Percentiles rank a stretch among this genome's conserved stretches.
These are phyloP conservation scores for Orius insidiosus DNA, from an alignment of 1,140 invertebrate genomes.

Conservation along the genomic window DNA sequence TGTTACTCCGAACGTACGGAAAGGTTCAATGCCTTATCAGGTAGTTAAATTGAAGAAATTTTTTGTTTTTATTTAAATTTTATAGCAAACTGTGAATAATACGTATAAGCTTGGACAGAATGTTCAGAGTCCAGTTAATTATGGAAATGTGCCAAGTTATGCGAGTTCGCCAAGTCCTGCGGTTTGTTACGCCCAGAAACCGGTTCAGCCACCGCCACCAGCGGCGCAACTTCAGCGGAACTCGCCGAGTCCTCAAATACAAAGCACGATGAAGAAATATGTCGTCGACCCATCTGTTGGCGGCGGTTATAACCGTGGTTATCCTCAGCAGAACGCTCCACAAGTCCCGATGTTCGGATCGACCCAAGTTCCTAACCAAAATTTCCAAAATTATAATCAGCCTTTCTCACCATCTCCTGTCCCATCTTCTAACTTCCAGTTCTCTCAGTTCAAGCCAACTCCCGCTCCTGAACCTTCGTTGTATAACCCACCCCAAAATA, in stretches of 20 bases:
- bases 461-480: slow-evolving; percentile 18
- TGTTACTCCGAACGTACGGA: neutral
- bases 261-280: slow-evolving; percentile 36
- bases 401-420: slow-evolving; percentile 11
- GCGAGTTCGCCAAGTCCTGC: too few species aligned
- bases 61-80: neutral
- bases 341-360: neutral
- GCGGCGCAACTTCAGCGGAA: neutral
- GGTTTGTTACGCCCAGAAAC: too few species aligned
- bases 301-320: slow-evolving; percentile 32
- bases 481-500: slow-evolving; percentile 8
- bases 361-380: neutral
- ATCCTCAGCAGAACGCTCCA: neutral
- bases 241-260: slow-evolving; percentile 6
- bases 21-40: neutral
- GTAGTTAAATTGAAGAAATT: neutral
- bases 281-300: slow-evolving; percentile 60
- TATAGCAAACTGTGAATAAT: too few species aligned
- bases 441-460: slow-evolving; percentile 14
- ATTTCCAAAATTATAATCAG: neutral
- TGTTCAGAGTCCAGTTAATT: too few species aligned
- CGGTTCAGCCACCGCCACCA: neutral
- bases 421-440: slow-evolving; percentile 24
- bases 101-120: too few species aligned
- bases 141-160: too few species aligned